Conservation (phyloP, 1,140 invertebrate genomes). For the Ceratina australensis region DNA sequence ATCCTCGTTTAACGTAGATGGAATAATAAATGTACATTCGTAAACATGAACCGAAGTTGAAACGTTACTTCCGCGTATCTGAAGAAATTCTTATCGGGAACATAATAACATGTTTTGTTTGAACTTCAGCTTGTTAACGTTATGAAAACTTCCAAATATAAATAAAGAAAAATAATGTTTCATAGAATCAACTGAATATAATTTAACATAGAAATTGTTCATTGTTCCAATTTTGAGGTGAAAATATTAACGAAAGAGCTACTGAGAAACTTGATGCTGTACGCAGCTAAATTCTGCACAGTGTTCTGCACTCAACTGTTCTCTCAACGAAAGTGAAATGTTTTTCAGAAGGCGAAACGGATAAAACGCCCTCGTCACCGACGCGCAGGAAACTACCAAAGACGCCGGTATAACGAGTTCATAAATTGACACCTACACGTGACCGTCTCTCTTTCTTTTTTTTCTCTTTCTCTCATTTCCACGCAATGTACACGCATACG, state of each 20-base stretch:
- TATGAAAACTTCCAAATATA: too few species aligned
- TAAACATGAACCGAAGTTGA: background rate
- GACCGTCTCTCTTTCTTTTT: constrained; percentile 69
- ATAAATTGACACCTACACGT: constrained; percentile 78
- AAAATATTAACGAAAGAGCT: too few species aligned
- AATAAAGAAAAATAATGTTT: background rate
- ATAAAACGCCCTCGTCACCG: constrained; percentile 91
- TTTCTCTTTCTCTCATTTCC: constrained; percentile 69
- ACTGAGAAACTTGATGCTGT: too few species aligned
- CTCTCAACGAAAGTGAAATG: constrained; percentile 49
- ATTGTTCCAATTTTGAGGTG: too few species aligned
- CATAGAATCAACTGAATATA: background rate
- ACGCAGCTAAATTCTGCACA: too few species aligned
- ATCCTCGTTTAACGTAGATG: background rate
- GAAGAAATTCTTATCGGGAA: background rate
- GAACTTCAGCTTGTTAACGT: too few species aligned
- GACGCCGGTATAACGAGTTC: constrained; percentile 92
- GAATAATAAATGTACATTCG: background rate
- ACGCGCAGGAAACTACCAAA: constrained; percentile 95
- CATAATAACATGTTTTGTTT: too few species aligned
- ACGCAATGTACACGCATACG: constrained; percentile 63
- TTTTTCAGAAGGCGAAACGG: constrained; percentile 86
- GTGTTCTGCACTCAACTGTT: background rate
- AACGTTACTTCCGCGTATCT: background rate
- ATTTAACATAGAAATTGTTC: too few species aligned